Conservation (phyloP, 1,140 invertebrate genomes). For the Eumaeus atala region DNA sequence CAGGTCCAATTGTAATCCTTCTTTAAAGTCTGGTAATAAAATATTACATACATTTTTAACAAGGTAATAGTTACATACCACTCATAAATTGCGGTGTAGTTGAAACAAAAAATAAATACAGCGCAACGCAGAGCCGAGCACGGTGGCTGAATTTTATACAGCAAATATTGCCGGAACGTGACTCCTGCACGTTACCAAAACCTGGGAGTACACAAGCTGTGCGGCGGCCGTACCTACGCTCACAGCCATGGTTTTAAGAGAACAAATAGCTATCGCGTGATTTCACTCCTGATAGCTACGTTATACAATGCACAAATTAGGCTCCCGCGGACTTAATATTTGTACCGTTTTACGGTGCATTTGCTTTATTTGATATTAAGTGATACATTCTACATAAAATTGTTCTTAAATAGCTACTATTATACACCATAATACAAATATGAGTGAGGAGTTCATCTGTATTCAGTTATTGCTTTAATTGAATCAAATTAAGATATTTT, state of each 20-base stretch:
- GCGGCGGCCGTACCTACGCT: slow-evolving; percentile 6
- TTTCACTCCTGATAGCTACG: slow-evolving; percentile 17
- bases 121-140: slow-evolving; percentile 27
- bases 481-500: too few relatives aligned
- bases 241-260: slow-evolving; percentile 21
- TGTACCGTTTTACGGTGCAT: too few relatives aligned
- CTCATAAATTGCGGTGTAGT: slow-evolving; percentile 7
- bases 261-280: slow-evolving; percentile 24
- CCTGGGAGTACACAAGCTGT: slow-evolving; percentile 16
- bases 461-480: too few relatives aligned
- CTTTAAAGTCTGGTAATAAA: too few relatives aligned
- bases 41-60: too few relatives aligned
- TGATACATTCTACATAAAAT: too few relatives aligned
- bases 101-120: slow-evolving; percentile 13
- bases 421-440: too few relatives aligned
- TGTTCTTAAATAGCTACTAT: too few relatives aligned
- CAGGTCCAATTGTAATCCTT: too few relatives aligned
- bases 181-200: slow-evolving; percentile 32
- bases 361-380: too few relatives aligned
- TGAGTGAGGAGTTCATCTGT: too few relatives aligned
- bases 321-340: slow-evolving; percentile 1
- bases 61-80: too few relatives aligned
- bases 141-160: slow-evolving; percentile 54
- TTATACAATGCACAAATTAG: slow-evolving; percentile 13
- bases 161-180: slow-evolving; percentile 64